Evolutionary conservation across 2,113 vertebrate genomes (phyloP).

Genomic region (Ranitomeya variabilis): DNA sequence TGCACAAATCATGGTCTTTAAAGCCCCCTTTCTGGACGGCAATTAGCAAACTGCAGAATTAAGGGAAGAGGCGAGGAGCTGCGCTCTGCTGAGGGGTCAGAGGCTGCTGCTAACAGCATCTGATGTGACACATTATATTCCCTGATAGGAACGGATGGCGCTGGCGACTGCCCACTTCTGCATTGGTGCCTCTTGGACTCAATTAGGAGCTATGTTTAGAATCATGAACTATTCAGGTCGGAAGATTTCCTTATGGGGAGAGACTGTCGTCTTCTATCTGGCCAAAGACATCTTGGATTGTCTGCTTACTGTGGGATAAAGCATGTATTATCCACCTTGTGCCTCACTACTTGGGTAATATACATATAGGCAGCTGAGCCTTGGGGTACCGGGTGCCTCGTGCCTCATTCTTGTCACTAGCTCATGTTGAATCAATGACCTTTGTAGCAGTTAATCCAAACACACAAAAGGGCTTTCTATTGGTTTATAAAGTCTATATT

Average conservation of each 20-base stretch:
- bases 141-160: conserved; percentile 22
- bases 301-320: neutral
- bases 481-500: neutral
- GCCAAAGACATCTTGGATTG: neutral
- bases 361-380: neutral
- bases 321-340: neutral
- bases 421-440: neutral
- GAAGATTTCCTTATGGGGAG: conserved; percentile 16
- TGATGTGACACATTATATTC: conserved; percentile 50
- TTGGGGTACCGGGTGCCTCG: neutral
- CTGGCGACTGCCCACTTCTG: conserved; percentile 9
- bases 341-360: neutral
- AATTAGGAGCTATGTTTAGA: conserved; percentile 32
- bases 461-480: neutral
- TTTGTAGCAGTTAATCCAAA: neutral
- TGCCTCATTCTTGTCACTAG: neutral
- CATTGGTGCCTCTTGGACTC: conserved; percentile 11
- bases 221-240: conserved; percentile 28
- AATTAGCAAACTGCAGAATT: conserved; percentile 32
- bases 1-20: conserved; percentile 45
- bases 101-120: conserved; percentile 32
- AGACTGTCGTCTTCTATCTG: conserved; percentile 15
- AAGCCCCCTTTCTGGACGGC: neutral
- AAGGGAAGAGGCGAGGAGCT: conserved; percentile 8
- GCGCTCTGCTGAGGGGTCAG: conserved; percentile 32